Conservation (phyloP, 1,140 invertebrate genomes). For the Zaprionus africanus region DNA sequence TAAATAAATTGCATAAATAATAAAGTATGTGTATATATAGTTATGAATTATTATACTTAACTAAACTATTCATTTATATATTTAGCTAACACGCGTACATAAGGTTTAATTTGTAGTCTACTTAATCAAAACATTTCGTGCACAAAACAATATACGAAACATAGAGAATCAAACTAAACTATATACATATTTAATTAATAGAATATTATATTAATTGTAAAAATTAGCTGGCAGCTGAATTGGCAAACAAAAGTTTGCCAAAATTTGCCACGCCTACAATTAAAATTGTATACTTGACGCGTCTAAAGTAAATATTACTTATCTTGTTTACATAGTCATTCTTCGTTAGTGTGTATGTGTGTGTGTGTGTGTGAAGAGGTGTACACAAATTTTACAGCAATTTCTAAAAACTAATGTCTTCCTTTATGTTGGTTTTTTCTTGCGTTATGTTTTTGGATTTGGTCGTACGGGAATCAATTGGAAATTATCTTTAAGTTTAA, state of each 20-base stretch:
- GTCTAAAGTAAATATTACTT: slow-evolving; percentile 79
- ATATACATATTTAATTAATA: slow-evolving; percentile 44
- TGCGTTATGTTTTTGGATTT: slow-evolving; percentile 18
- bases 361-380: slow-evolving; percentile 15
- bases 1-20: slow-evolving; percentile 78
- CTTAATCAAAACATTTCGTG: slow-evolving; percentile 59
- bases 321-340: slow-evolving; percentile 63
- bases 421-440: slow-evolving; percentile 45
- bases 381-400: slow-evolving; percentile 58
- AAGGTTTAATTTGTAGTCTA: slow-evolving; percentile 55
- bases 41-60: slow-evolving; percentile 57
- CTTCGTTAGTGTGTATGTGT: slow-evolving; percentile 35
- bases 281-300: slow-evolving; percentile 16
- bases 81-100: slow-evolving; percentile 61
- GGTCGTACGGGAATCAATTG: slow-evolving; percentile 10
- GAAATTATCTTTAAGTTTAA: slow-evolving; percentile 21
- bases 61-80: slow-evolving; percentile 55
- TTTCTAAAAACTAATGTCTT: slow-evolving; percentile 73
- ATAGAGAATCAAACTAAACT: slow-evolving; percentile 44
- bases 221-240: slow-evolving; percentile 20
- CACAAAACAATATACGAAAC: slow-evolving; percentile 50
- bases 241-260: slow-evolving; percentile 42
- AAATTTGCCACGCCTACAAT: slow-evolving; percentile 12
- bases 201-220: slow-evolving; percentile 43
- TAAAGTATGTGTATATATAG: slow-evolving; percentile 65